phyloP scores from a whole-genome alignment of 2,888 invertebrate species.

The Idaea straminata region DNA sequence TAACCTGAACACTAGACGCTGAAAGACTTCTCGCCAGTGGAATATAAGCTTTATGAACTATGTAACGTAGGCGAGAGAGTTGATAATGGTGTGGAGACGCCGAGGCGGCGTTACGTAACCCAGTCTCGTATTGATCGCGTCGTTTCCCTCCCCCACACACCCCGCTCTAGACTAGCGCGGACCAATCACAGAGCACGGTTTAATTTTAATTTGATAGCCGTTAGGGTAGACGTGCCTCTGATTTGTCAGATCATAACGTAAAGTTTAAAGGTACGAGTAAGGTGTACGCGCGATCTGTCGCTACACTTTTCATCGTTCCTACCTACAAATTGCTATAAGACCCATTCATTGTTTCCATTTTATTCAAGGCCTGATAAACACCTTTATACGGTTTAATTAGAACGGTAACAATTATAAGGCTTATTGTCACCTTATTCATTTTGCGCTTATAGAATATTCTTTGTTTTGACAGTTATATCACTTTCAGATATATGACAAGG shows the following conservation, averaged over 20 bases:
- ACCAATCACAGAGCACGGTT: conserved; percentile 62
- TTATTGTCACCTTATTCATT: neutral
- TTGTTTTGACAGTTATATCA: neutral
- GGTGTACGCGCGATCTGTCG: neutral
- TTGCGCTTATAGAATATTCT: neutral
- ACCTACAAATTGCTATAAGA: neutral
- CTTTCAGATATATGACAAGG: too few relatives aligned
- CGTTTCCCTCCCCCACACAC: conserved; percentile 32
- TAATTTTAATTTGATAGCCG: conserved; percentile 75
- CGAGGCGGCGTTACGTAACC: conserved; percentile 70
- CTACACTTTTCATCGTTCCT: neutral
- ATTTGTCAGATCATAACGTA: conserved; percentile 60
- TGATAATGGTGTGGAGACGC: conserved; percentile 35
- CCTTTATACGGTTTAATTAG: neutral
- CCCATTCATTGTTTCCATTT: neutral
- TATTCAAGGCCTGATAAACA: neutral
- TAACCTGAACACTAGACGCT: conserved; percentile 13
- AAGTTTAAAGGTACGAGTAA: conserved; percentile 35
- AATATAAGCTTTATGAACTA: conserved; percentile 26
- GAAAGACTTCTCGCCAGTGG: conserved; percentile 12
- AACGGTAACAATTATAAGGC: neutral
- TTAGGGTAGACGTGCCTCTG: conserved; percentile 49
- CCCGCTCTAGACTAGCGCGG: conserved; percentile 34
- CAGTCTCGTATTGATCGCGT: conserved; percentile 66
- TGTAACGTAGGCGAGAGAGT: conserved; percentile 18